Evolutionary conservation across 2,113 vertebrate genomes (phyloP), one percentile per base, ranked within the genome.

Genomic region (Peromyscus leucopus): DNA sequence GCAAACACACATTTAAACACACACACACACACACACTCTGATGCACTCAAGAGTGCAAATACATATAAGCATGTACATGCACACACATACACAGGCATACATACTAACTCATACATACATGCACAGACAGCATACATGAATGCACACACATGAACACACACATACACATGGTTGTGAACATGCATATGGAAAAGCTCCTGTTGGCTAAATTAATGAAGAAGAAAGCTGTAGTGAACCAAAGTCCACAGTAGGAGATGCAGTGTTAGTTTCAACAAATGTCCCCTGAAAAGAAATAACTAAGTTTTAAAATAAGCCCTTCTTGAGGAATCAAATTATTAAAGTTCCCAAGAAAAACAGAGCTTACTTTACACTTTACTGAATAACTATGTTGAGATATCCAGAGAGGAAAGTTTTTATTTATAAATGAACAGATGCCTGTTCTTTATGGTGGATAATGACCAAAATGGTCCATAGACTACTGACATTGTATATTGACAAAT

Each of bases 191-290:
- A 79, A 76, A 67, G 36, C 13, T 46, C 28, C 65, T 96, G 17
- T 61, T 94, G 71, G 19, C n/a, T 93, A 93, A 92, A 92, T 71
- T 46, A 79, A 88, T 79, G 22, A 91, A 55, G 26, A 91, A 80
- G 88, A 83, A 72, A 91, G 39, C 46, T 72, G 9, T 80, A 71
- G 78, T 91, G 72, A 89, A 59, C 7, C 1, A 39, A 69, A 75
- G 26, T 11, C 67, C 86, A 48, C 31, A 75, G 42, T 61, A 90
- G 59, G 17, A 21, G 33, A 63, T 10, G 51, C 90, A 19, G 8
- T 36, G 9, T 92, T 80, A 72, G 4, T 88, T 94, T 96, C 55
- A 86, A 63, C 7, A 90, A 63, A 71, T 76, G 95, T 36, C 42
- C 7, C 5, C 2, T 89, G 13, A 91, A 91, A 59, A 42, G 4